Evolutionary conservation across 2,888 invertebrate genomes (phyloP).

Genomic region (Halictus ligatus): DNA sequence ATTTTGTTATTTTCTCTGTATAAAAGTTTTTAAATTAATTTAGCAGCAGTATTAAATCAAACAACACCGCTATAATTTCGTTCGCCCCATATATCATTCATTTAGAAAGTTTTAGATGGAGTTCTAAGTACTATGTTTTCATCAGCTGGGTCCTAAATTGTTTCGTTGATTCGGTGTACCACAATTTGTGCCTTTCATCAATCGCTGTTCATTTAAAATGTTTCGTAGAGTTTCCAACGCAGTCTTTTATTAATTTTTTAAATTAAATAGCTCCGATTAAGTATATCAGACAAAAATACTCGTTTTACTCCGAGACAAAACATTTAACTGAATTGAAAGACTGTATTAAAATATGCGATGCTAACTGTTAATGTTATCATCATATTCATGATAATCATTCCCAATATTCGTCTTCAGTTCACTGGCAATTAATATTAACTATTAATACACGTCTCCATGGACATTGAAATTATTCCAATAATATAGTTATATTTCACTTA

Average conservation of each 20-base stretch:
- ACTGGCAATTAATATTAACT: too few species aligned
- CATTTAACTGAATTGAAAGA: not conserved
- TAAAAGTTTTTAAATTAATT: not conserved
- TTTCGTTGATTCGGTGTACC: not conserved
- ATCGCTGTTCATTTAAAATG: not conserved
- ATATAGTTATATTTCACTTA: too few species aligned
- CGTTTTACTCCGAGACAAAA: not conserved
- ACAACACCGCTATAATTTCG: not conserved
- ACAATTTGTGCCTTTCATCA: not conserved
- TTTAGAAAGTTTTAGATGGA: not conserved
- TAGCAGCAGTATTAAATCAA: not conserved
- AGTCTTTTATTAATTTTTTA: not conserved
- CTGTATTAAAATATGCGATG: too few species aligned
- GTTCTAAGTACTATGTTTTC: not conserved
- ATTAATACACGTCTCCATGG: too few species aligned
- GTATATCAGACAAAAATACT: not conserved
- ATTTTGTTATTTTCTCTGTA: not conserved
- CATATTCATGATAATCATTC: too few species aligned
- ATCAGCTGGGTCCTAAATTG: not conserved
- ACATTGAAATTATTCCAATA: too few species aligned
- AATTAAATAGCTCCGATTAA: not conserved
- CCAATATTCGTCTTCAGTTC: too few species aligned
- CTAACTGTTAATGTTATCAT: too few species aligned
- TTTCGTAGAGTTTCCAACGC: not conserved
- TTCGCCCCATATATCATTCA: not conserved